phyloP scores from a whole-genome alignment of 2,113 vertebrate species.

The Willisornis vidua region DNA sequence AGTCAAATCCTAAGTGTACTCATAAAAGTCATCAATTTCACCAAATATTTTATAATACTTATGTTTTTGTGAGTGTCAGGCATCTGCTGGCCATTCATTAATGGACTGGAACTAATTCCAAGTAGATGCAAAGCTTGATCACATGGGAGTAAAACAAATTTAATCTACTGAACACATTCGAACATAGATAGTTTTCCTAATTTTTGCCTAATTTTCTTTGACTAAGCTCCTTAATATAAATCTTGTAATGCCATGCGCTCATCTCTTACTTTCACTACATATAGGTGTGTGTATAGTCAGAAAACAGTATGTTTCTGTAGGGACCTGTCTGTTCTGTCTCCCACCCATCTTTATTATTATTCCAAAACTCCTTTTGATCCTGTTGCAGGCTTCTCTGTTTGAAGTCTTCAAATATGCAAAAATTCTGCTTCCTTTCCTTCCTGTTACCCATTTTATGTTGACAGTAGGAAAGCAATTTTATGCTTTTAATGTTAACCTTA shows the following conservation, averaged over 20 bases:
- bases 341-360: slow-evolving; percentile 20
- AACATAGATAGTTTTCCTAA: not conserved
- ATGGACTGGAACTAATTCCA: not conserved
- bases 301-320: not conserved
- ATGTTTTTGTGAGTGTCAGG: not conserved
- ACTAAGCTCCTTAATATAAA: not conserved
- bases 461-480: slow-evolving; percentile 4
- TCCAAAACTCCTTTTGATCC: not conserved
- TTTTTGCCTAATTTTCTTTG: not conserved
- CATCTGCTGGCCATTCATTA: not conserved
- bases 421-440: slow-evolving; percentile 51
- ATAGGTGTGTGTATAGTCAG: not conserved
- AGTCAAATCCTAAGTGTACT: not conserved
- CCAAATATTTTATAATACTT: not conserved
- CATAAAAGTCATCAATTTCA: not conserved
- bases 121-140: not conserved
- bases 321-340: slow-evolving; percentile 8
- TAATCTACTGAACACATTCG: not conserved
- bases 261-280: not conserved
- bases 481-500: slow-evolving; percentile 2
- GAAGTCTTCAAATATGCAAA: slow-evolving; percentile 39
- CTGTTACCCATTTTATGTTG: slow-evolving; percentile 26
- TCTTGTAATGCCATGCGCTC: not conserved
- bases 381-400: slow-evolving; percentile 43
- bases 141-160: not conserved